These are phyloP conservation scores for Eulemur rufifrons DNA, from an alignment of 2,113 vertebrate species.

Conservation along the genomic window DNA sequence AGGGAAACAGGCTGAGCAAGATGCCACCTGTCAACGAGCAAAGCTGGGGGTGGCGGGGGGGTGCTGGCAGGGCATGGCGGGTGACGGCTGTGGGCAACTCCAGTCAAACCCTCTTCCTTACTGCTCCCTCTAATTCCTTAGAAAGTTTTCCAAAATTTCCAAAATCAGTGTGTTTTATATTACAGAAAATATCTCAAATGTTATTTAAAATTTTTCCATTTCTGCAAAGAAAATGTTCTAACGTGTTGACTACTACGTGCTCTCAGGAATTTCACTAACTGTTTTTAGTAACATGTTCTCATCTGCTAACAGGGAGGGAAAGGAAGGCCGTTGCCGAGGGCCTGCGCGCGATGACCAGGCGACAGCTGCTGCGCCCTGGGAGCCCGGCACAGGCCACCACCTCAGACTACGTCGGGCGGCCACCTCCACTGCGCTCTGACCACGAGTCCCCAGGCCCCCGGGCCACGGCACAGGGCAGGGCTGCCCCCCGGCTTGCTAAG, in stretches of 20 bases:
- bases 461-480: neutral
- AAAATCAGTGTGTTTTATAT: neutral
- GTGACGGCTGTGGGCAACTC: neutral
- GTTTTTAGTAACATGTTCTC: neutral
- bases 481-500: neutral
- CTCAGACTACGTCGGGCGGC: neutral
- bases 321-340: neutral
- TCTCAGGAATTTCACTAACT: neutral
- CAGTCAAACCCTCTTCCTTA: neutral
- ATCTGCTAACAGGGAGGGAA: neutral
- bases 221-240: neutral
- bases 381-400: neutral
- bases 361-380: neutral
- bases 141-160: neutral
- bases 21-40: no score
- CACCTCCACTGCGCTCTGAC: no score
- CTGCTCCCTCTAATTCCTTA: neutral
- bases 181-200: neutral
- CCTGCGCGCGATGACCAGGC: neutral
- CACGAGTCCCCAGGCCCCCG: neutral
- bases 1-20: neutral
- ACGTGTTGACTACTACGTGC: rapidly evolving
- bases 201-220: neutral
- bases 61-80: rapidly evolving
- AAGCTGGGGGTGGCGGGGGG: no score